A percentile compares a stretch with the other conserved stretches of the same genome.
These are phyloP conservation scores for Rhinoderma darwinii DNA, from an alignment of 2,113 vertebrate genomes.

Conservation along the genomic window DNA sequence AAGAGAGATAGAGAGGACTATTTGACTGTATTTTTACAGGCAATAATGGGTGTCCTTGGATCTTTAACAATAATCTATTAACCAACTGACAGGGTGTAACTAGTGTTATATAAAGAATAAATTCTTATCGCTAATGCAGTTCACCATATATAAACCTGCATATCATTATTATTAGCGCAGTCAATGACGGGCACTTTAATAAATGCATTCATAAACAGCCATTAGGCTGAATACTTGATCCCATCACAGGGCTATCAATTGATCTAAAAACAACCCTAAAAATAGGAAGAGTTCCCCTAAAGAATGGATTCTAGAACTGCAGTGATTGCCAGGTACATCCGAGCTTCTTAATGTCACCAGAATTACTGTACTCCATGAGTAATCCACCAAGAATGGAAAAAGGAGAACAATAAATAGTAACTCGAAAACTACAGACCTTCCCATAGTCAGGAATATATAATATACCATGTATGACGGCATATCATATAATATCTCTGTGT, in stretches of 20 bases:
- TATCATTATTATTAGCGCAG: not conserved
- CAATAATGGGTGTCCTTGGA: not conserved
- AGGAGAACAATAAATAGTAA: not conserved
- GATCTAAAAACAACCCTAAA: slow-evolving; percentile 27
- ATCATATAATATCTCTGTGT: no score
- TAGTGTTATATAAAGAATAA: not conserved
- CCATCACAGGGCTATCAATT: slow-evolving; percentile 7
- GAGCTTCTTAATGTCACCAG: not conserved
- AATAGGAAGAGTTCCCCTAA: slow-evolving; percentile 22
- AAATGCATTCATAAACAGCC: slow-evolving; percentile 35
- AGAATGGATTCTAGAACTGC: not conserved
- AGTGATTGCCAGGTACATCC: not conserved
- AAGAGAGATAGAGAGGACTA: no score
- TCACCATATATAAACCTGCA: slow-evolving; percentile 1
- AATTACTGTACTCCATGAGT: not conserved
- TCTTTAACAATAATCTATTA: not conserved
- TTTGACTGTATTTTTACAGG: no score
- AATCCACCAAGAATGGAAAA: not conserved
- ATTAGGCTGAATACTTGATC: slow-evolving; percentile 28
- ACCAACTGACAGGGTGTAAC: not conserved
- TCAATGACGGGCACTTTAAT: slow-evolving; percentile 4
- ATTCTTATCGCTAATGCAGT: not conserved
- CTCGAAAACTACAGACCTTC: not conserved
- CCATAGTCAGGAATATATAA: no score
- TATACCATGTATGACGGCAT: not conserved